phyloP scores from a whole-genome alignment of 2,113 vertebrate species.

The Danionella cerebrum region DNA sequence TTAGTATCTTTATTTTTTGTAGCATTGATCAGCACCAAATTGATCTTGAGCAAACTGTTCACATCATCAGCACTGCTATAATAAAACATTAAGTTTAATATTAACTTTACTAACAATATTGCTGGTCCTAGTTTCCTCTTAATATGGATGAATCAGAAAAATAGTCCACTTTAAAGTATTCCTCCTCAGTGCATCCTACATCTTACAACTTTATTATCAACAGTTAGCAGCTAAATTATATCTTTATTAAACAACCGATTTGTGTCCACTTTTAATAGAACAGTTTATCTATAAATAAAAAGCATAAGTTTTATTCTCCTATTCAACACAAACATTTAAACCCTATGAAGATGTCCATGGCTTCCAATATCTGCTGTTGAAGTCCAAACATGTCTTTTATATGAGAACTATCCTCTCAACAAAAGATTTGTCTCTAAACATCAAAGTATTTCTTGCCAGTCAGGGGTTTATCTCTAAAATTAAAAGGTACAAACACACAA shows the following conservation, averaged over 20 bases:
- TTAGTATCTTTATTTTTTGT: not conserved
- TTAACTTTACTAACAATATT: not conserved
- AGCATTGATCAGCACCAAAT: not conserved
- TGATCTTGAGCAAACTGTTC: not conserved
- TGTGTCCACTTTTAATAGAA: too few species aligned
- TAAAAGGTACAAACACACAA: conserved; percentile 24
- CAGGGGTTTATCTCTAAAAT: not conserved
- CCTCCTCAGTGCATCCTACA: not conserved
- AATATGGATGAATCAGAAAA: not conserved
- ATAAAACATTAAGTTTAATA: not conserved
- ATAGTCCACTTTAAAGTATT: not conserved
- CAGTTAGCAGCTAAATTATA: conserved; percentile 61
- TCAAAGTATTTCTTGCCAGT: too few species aligned
- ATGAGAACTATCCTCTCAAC: too few species aligned
- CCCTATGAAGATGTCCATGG: too few species aligned
- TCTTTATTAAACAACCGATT: too few species aligned
- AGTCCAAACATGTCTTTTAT: too few species aligned
- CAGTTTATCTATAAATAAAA: too few species aligned
- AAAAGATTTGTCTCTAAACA: too few species aligned
- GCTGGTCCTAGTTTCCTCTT: not conserved
- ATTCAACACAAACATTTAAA: too few species aligned
- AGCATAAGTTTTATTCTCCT: too few species aligned
- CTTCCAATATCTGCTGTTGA: too few species aligned
- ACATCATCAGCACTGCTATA: not conserved
- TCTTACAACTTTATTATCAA: not conserved